These are phyloP conservation scores for Protophormia terraenovae DNA, from an alignment of 2,888 invertebrate species.

Conservation along the genomic window DNA sequence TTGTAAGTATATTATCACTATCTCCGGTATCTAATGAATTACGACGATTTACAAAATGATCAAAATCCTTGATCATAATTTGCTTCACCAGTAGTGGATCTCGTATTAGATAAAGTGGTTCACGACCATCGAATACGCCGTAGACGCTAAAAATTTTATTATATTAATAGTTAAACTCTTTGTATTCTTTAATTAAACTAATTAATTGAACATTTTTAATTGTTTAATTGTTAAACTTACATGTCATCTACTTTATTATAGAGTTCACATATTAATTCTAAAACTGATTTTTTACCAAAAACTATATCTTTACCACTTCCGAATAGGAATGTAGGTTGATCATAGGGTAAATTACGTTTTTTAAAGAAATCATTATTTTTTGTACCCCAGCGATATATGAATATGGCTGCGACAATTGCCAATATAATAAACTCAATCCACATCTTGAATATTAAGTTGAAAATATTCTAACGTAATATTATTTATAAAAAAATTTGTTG, in stretches of 20 bases:
- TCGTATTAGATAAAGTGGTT: slow-evolving; percentile 79
- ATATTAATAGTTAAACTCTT: not conserved
- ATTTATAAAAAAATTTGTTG: not conserved
- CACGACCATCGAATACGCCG: slow-evolving; percentile 80
- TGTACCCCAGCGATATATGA: slow-evolving; percentile 70
- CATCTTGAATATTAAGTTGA: slow-evolving; percentile 24
- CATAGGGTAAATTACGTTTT: slow-evolving; percentile 65
- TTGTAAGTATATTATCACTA: slow-evolving; percentile 80
- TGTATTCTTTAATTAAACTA: not conserved
- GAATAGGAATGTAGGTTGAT: slow-evolving; percentile 61
- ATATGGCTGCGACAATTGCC: not conserved
- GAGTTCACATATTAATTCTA: slow-evolving; percentile 65
- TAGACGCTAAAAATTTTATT: slow-evolving; percentile 75
- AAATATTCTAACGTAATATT: not conserved
- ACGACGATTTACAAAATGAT: slow-evolving; percentile 82
- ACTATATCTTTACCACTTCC: slow-evolving; percentile 65
- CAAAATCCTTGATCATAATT: slow-evolving; percentile 83
- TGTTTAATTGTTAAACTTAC: slow-evolving; percentile 65
- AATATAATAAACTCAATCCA: slow-evolving; percentile 39
- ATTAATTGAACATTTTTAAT: not conserved
- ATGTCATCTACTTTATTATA: slow-evolving; percentile 79
- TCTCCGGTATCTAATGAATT: slow-evolving; percentile 60
- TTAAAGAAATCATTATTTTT: slow-evolving; percentile 68
- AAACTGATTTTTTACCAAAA: slow-evolving; percentile 80
- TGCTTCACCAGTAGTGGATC: slow-evolving; percentile 83